phyloP scores from a whole-genome alignment of 2,888 invertebrate genomes.

The Neoaliturus tenellus region DNA sequence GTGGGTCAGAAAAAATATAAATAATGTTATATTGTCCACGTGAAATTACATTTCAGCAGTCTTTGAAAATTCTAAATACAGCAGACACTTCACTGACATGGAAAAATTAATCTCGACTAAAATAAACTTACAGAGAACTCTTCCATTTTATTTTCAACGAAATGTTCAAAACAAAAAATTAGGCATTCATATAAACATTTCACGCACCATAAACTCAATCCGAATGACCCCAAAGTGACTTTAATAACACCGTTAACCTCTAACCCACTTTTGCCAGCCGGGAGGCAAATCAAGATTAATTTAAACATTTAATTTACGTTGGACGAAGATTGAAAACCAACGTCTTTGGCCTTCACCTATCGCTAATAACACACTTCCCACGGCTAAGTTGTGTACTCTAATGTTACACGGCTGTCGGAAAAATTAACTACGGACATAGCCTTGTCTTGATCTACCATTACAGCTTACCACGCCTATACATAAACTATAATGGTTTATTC shows the following conservation, averaged over 20 bases:
- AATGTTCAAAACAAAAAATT: too few species aligned
- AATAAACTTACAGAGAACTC: too few species aligned
- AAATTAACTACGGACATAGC: neutral
- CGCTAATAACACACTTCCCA: neutral
- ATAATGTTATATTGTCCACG: too few species aligned
- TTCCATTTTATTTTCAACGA: too few species aligned
- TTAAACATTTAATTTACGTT: neutral
- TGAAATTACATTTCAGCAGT: too few species aligned
- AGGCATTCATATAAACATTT: too few species aligned
- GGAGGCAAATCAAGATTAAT: neutral
- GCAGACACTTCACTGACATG: too few species aligned
- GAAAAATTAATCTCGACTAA: too few species aligned
- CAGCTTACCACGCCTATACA: neutral
- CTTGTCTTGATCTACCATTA: neutral
- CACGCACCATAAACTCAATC: too few species aligned
- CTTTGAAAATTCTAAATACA: too few species aligned
- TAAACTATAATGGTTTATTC: neutral
- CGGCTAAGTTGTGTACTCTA: neutral
- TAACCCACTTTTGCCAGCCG: neutral
- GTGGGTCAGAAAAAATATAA: too few species aligned
- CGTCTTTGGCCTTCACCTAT: neutral
- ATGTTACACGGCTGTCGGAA: neutral
- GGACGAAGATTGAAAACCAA: neutral
- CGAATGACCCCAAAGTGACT: neutral
- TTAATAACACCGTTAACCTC: neutral